Evolutionary conservation across 37 sponge, comb jelly and placozoan species (phyloP), one percentile per base, ranked within the genome.

Genomic region (Mnemiopsis leidyi): DNA sequence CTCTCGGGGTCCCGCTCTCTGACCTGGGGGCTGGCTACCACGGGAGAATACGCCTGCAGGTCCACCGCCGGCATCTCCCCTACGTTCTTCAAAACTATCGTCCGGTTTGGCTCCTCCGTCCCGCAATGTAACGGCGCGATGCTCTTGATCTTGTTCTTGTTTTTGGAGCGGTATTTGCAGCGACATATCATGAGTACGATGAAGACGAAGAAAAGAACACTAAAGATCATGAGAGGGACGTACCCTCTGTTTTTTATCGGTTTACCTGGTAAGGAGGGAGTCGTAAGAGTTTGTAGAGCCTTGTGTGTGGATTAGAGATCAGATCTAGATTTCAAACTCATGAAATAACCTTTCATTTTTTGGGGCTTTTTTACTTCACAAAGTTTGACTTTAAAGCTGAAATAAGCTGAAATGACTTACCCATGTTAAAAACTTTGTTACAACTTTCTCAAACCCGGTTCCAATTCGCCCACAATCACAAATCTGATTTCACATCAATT

Each of bases 171-270:
- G 75, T 71, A 71, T 25, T 71, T 71, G 75, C 75, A 71, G 30
- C 75, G 75, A 28, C 75, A 71, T 5, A 71, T 18, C 30, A 71
- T 29, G 25, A 71, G 30, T 2, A 71, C 75, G 25, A 71, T n/a
- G 75, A 71, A 71, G 20, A 5, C 25, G 75, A 28, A 29, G 25
- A 71, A 28, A 28, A 71, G 75, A 25, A 71, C 75, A 18, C 75
- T 71, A 25, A 71, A 71, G 3, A 71, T 71, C 75, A 71, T 71
- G 75, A 71, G 75, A 18, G 75, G 75, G 20, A 71, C 30, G n/a
- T 71, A 71, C n/a, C 75, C 75, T 28, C 75, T 13, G 2, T 71
- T 71, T 25, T 71, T 28, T 71, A 71, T 71, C 5, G 75, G 30
- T 71, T n/a, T 29, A 71, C 75, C 75, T 71, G 75, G 13, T 18